A percentile compares a stretch with the other conserved stretches of the same genome.
Evolutionary conservation across 2,113 vertebrate genomes (phyloP).

Genomic region (Clarias gariepinus): DNA sequence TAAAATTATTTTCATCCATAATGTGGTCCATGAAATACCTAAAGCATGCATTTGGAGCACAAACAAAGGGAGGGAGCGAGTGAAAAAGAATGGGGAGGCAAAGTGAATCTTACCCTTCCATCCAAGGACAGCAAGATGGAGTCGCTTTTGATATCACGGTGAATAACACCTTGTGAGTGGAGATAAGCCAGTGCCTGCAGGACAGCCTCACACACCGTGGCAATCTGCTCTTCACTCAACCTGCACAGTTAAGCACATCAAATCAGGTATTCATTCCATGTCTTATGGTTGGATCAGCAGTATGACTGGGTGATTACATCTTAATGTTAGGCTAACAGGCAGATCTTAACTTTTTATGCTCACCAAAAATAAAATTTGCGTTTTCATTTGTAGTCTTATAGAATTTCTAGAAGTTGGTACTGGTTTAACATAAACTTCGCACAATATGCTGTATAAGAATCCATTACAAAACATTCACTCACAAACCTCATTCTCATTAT

Average conservation of each 20-base stretch:
- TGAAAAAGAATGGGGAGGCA: neutral
- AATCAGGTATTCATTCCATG: neutral
- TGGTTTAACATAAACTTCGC: neutral
- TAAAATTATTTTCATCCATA: neutral
- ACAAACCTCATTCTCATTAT: neutral
- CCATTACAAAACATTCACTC: neutral
- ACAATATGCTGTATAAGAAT: neutral
- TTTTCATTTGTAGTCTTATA: neutral
- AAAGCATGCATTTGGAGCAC: neutral
- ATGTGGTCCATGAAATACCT: neutral
- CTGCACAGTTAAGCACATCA: conserved; percentile 65
- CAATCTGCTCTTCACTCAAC: conserved; percentile 96
- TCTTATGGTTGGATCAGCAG: neutral
- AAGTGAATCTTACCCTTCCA: conserved; percentile 78
- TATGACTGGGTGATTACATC: neutral
- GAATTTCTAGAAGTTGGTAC: neutral
- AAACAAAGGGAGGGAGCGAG: neutral
- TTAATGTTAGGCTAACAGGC: neutral
- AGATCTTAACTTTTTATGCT: neutral
- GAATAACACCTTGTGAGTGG: conserved; percentile 96
- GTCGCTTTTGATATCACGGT: conserved; percentile 98
- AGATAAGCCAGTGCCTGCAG: conserved; percentile 94
- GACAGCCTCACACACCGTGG: conserved; percentile 95
- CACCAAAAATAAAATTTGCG: neutral
- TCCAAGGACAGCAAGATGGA: conserved; percentile 94